These are phyloP conservation scores for Pachyramphus minor DNA, from an alignment of 2,113 vertebrate genomes.

Conservation along the genomic window DNA sequence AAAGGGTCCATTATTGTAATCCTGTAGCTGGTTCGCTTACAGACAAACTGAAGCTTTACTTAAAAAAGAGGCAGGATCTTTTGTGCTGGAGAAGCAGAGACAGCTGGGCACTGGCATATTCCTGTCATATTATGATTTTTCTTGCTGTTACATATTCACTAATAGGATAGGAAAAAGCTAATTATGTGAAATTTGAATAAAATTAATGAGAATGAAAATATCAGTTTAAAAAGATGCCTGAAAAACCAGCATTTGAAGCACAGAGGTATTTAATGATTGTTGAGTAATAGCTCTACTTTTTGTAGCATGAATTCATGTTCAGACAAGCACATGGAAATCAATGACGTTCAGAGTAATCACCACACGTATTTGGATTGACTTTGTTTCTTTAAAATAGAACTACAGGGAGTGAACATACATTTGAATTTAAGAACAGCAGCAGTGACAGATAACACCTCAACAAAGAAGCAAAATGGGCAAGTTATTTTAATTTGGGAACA, in stretches of 20 bases:
- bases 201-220: neutral
- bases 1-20: slow-evolving; percentile 27
- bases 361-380: neutral
- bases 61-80: slow-evolving; percentile 32
- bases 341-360: neutral
- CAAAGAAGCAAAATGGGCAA: neutral
- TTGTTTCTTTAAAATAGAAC: neutral
- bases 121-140: neutral
- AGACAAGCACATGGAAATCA: neutral
- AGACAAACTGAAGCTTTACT: slow-evolving; percentile 45
- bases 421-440: neutral
- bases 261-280: neutral
- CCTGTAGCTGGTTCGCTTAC: slow-evolving; percentile 35
- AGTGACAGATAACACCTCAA: neutral
- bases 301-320: neutral
- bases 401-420: neutral
- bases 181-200: neutral
- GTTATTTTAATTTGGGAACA: neutral
- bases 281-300: neutral
- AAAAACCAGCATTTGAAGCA: neutral
- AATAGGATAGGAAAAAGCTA: neutral
- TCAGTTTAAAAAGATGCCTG: neutral
- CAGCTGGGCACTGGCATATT: neutral
- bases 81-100: neutral
- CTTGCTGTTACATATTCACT: neutral